phyloP scores from a whole-genome alignment of 2,888 invertebrate species.

The Elysia crispata region DNA sequence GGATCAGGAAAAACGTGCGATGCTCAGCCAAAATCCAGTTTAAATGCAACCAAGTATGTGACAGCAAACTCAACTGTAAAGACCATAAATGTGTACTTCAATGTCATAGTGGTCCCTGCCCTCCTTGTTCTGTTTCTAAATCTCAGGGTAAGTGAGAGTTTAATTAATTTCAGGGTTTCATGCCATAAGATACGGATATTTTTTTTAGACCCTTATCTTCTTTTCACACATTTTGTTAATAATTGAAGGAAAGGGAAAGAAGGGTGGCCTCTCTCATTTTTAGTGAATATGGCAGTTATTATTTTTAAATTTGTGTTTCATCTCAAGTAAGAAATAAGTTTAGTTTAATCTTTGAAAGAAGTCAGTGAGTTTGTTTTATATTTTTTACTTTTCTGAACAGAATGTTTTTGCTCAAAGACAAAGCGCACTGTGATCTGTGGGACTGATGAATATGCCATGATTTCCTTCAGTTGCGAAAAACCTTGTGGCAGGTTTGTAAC shows the following conservation, averaged over 20 bases:
- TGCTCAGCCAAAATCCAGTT: slow-evolving; percentile 78
- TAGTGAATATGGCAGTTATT: too few species aligned
- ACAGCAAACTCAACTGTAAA: slow-evolving; percentile 86
- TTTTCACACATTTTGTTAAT: too few species aligned
- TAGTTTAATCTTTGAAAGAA: not conserved
- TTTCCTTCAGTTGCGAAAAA: slow-evolving; percentile 67
- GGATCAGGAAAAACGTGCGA: slow-evolving; percentile 64
- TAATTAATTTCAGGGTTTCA: too few species aligned
- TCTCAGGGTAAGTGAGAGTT: slow-evolving; percentile 65
- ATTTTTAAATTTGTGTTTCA: too few species aligned
- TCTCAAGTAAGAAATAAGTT: not conserved
- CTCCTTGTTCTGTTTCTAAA: slow-evolving; percentile 81
- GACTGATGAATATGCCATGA: slow-evolving; percentile 68
- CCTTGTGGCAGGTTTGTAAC: slow-evolving; percentile 68
- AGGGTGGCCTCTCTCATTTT: too few species aligned
- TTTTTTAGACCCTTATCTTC: too few species aligned
- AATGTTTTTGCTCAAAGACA: slow-evolving; percentile 85
- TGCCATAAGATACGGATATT: too few species aligned
- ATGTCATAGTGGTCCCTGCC: slow-evolving; percentile 90
- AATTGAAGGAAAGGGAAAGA: too few species aligned
- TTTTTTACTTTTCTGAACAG: slow-evolving; percentile 75
- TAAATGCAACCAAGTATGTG: slow-evolving; percentile 87
- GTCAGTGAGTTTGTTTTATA: not conserved
- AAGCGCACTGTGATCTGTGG: slow-evolving; percentile 83
- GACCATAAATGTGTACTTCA: slow-evolving; percentile 85